Base-by-base conservation (phyloP, 1,140 invertebrate species). In the Bombus balteatus region DNA sequence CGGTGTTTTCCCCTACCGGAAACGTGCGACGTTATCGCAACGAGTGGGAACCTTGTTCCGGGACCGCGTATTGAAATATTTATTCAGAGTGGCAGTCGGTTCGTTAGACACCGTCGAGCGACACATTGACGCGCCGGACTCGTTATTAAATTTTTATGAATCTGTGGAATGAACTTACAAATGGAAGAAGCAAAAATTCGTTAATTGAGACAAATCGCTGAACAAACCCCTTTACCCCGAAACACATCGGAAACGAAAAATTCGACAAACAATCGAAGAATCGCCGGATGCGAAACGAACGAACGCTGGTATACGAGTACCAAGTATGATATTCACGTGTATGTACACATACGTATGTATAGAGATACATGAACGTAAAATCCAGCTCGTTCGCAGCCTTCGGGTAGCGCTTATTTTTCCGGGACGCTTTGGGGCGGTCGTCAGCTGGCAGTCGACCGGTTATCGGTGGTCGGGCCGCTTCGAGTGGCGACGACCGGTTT, bases 401-500 rank as follows among this genome's bases (percentile, higher is more conserved):
- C 2, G 66, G 70, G 3, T 15, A 12, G 1, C 10, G 25, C 43
- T 43, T 81, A 89, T 89, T 89, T 90, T 87, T 90, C 74, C 59
- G 62, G 70, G 34, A 66, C 28, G 62, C 68, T 85, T 41, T 62
- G 62, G 15, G 73, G 59, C 66, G 78, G 73, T 89, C 89, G 81
- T 85, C 87, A 87, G 81, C 81, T 86, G 87, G 79, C 81, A 53
- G 47, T 41, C 88, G 81, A 87, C 85, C 82, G 89, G 78, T 90
- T 89, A 90, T 90, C 81, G 73, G 87, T 87, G 84, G 87, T 76
- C 81, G 81, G 53, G 37, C 66, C 82, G 74, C 59, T 73, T 76
- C 78, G 71, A 87, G 89, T 88, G 79, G 83, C 87, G 87, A 79
- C 86, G 87, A 89, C 88, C 86, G 87, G 90, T 91, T 93, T 92